phyloP scores from a whole-genome alignment of 92 coral and sea anemone species.

The Metridium senile region DNA sequence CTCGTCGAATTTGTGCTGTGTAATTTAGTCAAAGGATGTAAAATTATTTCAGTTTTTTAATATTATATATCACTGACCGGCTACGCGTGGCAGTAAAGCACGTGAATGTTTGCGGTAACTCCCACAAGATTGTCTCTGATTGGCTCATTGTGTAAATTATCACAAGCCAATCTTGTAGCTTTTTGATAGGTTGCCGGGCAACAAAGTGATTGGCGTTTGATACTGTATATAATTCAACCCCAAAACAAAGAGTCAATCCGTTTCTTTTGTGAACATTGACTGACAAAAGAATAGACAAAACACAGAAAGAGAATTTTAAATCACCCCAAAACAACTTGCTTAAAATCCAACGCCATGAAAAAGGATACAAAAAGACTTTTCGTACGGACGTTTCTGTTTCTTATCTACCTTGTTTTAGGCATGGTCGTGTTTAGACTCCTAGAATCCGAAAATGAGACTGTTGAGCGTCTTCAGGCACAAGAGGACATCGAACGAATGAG shows the following conservation, averaged over 20 bases:
- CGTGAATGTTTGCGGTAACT: conserved; percentile 17
- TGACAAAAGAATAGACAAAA: background rate
- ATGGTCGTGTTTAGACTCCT: conserved; percentile 75
- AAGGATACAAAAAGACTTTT: conserved; percentile 68
- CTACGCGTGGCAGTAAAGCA: conserved; percentile 2
- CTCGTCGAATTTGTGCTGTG: too few relatives aligned
- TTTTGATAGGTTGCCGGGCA: conserved; percentile 13
- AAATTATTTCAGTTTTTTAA: too few relatives aligned
- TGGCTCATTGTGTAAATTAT: conserved; percentile 2
- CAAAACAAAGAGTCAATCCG: conserved; percentile 10
- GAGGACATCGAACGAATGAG: conserved; percentile 51
- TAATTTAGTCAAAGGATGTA: too few relatives aligned
- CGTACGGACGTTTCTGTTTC: conserved; percentile 58
- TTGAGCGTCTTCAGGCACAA: conserved; percentile 45
- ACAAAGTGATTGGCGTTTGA: conserved; percentile 7
- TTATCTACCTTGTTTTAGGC: conserved; percentile 61
- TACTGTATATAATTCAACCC: background rate
- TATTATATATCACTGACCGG: background rate
- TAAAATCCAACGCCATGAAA: conserved; percentile 24
- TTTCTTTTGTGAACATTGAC: background rate
- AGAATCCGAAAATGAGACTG: conserved; percentile 68
- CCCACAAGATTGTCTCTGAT: conserved; percentile 20
- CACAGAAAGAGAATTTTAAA: background rate
- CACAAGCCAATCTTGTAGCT: conserved; percentile 12
- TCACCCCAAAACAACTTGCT: background rate